Conservation (phyloP, 2,113 vertebrate genomes). For the Bubo scandiacus region DNA sequence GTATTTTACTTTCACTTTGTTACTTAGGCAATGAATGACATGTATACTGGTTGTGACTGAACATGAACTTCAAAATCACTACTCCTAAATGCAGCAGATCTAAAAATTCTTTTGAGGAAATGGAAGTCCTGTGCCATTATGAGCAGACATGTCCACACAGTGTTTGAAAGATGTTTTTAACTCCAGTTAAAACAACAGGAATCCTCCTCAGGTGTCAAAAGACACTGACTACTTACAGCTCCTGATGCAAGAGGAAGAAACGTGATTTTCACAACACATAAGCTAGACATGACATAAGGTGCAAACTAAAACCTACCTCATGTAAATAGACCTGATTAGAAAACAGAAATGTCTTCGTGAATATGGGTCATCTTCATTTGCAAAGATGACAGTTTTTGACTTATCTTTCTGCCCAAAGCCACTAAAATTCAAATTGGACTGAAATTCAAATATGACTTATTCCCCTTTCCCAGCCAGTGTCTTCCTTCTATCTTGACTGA, state of each 20-base stretch:
- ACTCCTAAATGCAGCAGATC: not conserved
- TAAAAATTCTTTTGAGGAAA: not conserved
- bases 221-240: not conserved
- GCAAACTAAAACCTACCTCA: not conserved
- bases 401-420: not conserved
- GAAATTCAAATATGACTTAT: not conserved
- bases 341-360: not conserved
- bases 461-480: not conserved
- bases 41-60: not conserved
- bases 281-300: not conserved
- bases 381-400: not conserved
- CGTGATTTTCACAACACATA: not conserved
- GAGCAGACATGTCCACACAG: rapidly evolving
- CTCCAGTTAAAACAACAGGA: not conserved
- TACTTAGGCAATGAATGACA: not conserved
- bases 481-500: not conserved
- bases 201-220: not conserved
- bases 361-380: not conserved
- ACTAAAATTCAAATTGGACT: not conserved
- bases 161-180: not conserved
- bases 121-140: not conserved
- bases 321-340: not conserved
- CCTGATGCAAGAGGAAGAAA: not conserved
- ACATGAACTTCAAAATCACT: not conserved
- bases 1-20: not conserved